Base-by-base conservation (phyloP, 2,888 invertebrate genomes). In the Drosophila melanosoma region DNA sequence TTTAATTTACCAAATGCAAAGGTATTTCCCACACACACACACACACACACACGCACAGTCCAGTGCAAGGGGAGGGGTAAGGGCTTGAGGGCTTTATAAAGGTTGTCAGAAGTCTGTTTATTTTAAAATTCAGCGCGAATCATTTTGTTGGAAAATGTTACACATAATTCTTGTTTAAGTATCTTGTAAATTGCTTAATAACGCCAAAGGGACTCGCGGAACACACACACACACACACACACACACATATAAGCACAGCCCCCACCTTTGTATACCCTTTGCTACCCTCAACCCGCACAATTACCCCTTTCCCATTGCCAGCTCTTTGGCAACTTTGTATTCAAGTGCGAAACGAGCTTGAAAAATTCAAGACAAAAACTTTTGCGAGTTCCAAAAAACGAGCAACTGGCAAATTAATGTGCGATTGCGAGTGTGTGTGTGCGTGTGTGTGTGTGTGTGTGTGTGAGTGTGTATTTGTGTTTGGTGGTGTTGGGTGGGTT, bases 121-220 rank as follows among this genome's bases (percentile, higher is more conserved):
- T 85, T 85, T 89, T 87, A 87, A 85, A 89, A 89, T 89, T 85
- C 85, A 82, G 85, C 82, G 79, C 86, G 90, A 87, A 90, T 87
- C 89, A 90, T 87, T 87, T 88, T 90, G 90, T 82, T 88, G 81
- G 89, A 86, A 91, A 91, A 91, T 91, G 87, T 86, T 90, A 84
- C 91, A 89, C 91, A 92, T 91, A 91, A 92, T 91, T 92, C 91
- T 91, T 91, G 81, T 89, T 91, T 92, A 91, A 91, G 91, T 91
- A 91, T 91, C 92, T 91, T 91, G 90, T 91, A 91, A 92, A 91
- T 91, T 91, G 91, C 91, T 92, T 91, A 92, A 91, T 91, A 91
- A 91, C 89, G 82, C 91, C 91, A 81, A 83, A 84, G 86, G 90
- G 84, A 86, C 86, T 76, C 69, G 35, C 38, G 40, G 29, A 29